A percentile compares a stretch with the other conserved stretches of the same genome.
These are phyloP conservation scores for Drosophila diplacantha DNA, from an alignment of 2,888 invertebrate genomes.

Conservation along the genomic window DNA sequence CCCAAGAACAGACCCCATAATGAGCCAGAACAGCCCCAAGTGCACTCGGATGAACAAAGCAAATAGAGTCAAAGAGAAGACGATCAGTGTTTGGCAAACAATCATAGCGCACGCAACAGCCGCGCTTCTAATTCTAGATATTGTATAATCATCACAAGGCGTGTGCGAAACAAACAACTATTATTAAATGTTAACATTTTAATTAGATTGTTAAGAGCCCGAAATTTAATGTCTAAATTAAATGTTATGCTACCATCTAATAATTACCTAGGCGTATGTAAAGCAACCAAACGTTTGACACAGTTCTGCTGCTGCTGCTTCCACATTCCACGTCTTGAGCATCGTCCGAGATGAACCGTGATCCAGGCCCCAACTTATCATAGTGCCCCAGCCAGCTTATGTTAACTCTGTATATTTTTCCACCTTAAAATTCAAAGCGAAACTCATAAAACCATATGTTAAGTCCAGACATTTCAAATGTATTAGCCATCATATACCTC, in stretches of 20 bases:
- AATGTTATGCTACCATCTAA: conserved; percentile 52
- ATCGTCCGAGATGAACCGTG: conserved; percentile 12
- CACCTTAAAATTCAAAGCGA: conserved; percentile 3
- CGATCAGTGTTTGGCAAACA: conserved; percentile 31
- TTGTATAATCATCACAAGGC: conserved; percentile 34
- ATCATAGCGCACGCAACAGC: conserved; percentile 33
- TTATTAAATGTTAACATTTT: conserved; percentile 66
- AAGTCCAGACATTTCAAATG: conserved; percentile 34
- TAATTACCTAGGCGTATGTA: conserved; percentile 17
- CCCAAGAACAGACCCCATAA: conserved; percentile 1
- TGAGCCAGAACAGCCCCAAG: conserved; percentile 3
- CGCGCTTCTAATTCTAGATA: conserved; percentile 48
- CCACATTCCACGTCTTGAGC: conserved; percentile 33
- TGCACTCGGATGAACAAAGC: conserved; percentile 14
- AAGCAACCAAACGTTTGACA: conserved; percentile 21
- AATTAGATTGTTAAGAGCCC: conserved; percentile 58
- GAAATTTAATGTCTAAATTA: conserved; percentile 62
- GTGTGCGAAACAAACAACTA: conserved; percentile 38
- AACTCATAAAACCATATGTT: conserved; percentile 21
- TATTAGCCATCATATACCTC: conserved; percentile 24
- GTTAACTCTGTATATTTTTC: conserved; percentile 23
- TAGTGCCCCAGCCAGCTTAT: conserved; percentile 1
- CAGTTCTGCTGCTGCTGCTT: conserved; percentile 28
- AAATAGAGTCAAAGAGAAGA: conserved; percentile 16
- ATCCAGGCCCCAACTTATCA: conserved; percentile 18